Base-by-base conservation (phyloP, 64 coral and sea anemone genomes). In the Dendrophyllia cribrosa region DNA sequence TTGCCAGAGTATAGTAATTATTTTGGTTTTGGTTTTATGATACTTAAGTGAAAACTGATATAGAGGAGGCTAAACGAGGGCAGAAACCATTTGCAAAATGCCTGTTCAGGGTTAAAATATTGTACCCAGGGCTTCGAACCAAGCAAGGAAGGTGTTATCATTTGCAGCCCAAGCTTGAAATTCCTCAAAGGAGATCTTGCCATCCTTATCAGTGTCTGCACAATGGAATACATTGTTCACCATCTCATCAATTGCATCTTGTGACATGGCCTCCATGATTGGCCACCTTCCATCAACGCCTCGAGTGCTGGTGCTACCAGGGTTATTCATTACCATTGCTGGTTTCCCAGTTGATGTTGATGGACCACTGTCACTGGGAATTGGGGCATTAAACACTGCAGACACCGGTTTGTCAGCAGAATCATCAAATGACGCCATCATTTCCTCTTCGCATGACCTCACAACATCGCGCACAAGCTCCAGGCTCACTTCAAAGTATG, bases 161-260 rank as follows among this genome's bases (percentile, higher is more conserved):
- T 88, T 67, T 49, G 88, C 72, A 10, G 97, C 97, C 97, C 97
- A 99, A 19, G 78, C 83, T 86, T 96, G 86, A 91, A 99, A 99
- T 74, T 99, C 97, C 59, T 99, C 91, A 91, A 91, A 99, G 59
- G 97, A 93, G 77, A 99, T 99, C 51, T 99, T 95, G 13, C 92
- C 94, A 86, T 99, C 93, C 48, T 94, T 88, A 51, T 99, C 88
- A 24, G 84, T 78, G 74, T 99, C 97, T 52, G 97, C 97, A 59
- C 89, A 86, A 20, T 85, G 66, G 68, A 99, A 99, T 14, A 99
- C 97, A 94, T 99, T 96, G 16, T 96, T 89, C 7, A 99, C 97
- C 97, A 99, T 99, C 72, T 99, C 97, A 89, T 99, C 94, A 80
- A 99, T 99, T 15, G 97, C 97, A 86, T 99, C 97, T 65, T 99